Conservation (phyloP, 2,113 vertebrate species). For the Plectropomus leopardus region DNA sequence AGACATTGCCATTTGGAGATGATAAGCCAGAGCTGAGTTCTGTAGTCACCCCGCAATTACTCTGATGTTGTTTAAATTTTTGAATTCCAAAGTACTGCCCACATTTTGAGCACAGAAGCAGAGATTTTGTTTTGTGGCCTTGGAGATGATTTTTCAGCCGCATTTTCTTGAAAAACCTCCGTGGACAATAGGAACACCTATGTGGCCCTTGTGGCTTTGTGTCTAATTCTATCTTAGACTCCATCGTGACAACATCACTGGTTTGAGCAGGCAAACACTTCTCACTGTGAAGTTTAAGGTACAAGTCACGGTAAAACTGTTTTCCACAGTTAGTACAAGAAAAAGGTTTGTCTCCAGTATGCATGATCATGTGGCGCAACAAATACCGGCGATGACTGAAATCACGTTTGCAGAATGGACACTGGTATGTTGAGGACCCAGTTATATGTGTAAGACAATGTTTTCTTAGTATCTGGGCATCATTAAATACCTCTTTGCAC, state of each 20-base stretch:
- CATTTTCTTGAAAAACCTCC: conserved; percentile 60
- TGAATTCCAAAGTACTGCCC: conserved; percentile 74
- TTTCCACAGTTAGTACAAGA: conserved; percentile 78
- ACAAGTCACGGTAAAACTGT: conserved; percentile 70
- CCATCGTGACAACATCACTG: neutral
- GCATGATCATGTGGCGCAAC: conserved; percentile 79
- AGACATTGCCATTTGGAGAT: neutral
- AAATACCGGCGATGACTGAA: conserved; percentile 70
- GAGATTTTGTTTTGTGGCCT: conserved; percentile 72
- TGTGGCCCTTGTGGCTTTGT: conserved; percentile 14
- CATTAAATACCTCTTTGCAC: conserved; percentile 76
- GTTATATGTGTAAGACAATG: conserved; percentile 81
- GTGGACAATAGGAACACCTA: conserved; percentile 76
- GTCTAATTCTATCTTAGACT: too few relatives aligned
- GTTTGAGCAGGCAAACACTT: conserved; percentile 58
- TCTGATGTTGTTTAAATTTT: conserved; percentile 70
- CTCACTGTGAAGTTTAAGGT: conserved; percentile 67
- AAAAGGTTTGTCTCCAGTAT: conserved; percentile 80
- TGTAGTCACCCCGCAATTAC: conserved; percentile 7
- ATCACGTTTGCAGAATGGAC: conserved; percentile 80
- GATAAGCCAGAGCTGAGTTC: neutral
- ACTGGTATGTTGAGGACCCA: conserved; percentile 63
- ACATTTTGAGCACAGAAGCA: conserved; percentile 78
- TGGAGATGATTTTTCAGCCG: conserved; percentile 70
- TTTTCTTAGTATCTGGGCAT: conserved; percentile 67